phyloP scores from a whole-genome alignment of 2,113 vertebrate genomes.

The Ctenodactylus gundi region DNA sequence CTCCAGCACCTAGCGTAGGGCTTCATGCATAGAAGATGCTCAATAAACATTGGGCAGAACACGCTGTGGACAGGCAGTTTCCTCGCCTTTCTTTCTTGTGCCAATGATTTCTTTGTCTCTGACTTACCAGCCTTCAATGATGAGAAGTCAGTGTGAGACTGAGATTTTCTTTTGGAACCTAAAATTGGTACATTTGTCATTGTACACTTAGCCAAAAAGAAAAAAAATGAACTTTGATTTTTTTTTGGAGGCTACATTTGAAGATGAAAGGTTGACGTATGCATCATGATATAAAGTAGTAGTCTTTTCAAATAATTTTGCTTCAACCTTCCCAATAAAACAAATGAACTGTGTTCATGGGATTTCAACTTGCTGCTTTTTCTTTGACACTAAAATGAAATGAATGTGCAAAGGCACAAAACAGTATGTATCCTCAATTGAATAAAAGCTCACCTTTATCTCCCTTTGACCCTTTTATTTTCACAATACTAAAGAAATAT shows the following conservation, averaged over 20 bases:
- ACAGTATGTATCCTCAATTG: slow-evolving; percentile 76
- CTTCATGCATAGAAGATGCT: neutral
- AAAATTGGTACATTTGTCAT: slow-evolving; percentile 78
- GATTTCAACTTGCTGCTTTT: slow-evolving; percentile 74
- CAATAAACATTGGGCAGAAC: neutral
- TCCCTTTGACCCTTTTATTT: slow-evolving; percentile 79
- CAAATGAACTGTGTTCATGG: slow-evolving; percentile 78
- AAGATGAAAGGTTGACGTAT: slow-evolving; percentile 79
- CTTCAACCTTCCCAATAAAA: slow-evolving; percentile 79
- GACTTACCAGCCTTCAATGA: slow-evolving; percentile 65
- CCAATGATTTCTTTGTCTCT: slow-evolving; percentile 20
- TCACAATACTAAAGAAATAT: slow-evolving; percentile 79
- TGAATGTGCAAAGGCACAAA: slow-evolving; percentile 78
- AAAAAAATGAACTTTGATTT: slow-evolving; percentile 76
- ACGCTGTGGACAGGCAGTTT: neutral
- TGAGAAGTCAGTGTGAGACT: slow-evolving; percentile 59
- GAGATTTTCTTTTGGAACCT: slow-evolving; percentile 73
- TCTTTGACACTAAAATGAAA: slow-evolving; percentile 80
- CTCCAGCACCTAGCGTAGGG: neutral
- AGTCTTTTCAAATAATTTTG: slow-evolving; percentile 76
- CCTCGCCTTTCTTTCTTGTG: slow-evolving; percentile 36
- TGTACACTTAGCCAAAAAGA: slow-evolving; percentile 74
- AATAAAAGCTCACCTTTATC: slow-evolving; percentile 78
- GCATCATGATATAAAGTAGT: slow-evolving; percentile 76
- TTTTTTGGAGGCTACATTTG: slow-evolving; percentile 73